A percentile compares a stretch with the other conserved stretches of the same genome.
Evolutionary conservation across 2,113 vertebrate species (phyloP).

Genomic region (Hemibates koningsi): DNA sequence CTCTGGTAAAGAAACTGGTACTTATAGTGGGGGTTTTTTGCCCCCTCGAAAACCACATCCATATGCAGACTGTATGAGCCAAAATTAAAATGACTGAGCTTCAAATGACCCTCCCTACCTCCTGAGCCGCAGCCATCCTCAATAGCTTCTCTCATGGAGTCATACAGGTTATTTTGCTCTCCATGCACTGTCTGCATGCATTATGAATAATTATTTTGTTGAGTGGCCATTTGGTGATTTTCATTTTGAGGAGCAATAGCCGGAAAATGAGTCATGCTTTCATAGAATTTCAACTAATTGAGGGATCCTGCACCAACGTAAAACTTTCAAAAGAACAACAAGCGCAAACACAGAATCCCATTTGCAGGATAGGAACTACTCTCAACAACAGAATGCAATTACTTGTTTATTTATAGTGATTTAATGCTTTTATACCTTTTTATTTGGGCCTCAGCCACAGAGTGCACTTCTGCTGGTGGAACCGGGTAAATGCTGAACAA

Average conservation of each 20-base stretch:
- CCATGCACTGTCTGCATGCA: neutral
- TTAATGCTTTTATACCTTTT: neutral
- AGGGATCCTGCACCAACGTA: neutral
- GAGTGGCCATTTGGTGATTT: neutral
- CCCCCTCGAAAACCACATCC: neutral
- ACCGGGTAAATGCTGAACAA: neutral
- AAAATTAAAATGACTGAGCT: neutral
- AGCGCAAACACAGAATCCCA: neutral
- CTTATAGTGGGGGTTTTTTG: fast-evolving
- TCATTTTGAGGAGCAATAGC: neutral
- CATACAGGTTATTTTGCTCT: conserved; percentile 2
- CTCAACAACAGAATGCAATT: neutral
- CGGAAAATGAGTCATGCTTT: conserved; percentile 8
- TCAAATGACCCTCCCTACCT: neutral
- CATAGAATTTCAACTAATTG: neutral
- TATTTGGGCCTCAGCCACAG: neutral
- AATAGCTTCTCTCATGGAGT: neutral
- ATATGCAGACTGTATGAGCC: neutral
- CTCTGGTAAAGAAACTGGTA: neutral
- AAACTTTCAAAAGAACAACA: neutral
- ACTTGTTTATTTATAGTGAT: neutral
- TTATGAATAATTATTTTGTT: conserved; percentile 1
- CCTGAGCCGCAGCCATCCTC: neutral
- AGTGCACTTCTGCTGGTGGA: neutral
- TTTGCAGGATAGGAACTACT: neutral